Base-by-base conservation (phyloP, 2,797 vertebrate genomes). In the Chaetophractus vellerosus region DNA sequence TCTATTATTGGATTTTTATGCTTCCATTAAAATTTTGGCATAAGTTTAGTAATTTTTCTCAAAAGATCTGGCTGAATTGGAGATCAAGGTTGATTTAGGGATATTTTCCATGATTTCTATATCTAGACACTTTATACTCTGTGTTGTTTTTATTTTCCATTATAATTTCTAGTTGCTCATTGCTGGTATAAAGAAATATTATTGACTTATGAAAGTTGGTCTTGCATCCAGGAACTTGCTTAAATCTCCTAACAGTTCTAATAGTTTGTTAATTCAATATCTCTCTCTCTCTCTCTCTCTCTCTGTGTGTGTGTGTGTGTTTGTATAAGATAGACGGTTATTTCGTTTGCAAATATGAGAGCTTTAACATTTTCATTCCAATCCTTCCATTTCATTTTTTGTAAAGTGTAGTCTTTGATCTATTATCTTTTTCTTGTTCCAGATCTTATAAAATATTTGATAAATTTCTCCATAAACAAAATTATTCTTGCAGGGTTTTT, bases 31-130 rank as follows among this genome's bases (percentile, higher is more conserved):
- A 71, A 31, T 52, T 33, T 59, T 36, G 1, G 55, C 82, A 79
- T 80, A 55, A 74, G n/a, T 74, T 94, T 61, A 79, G 31, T 61
- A 74, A 63, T 63, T 84, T 94, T 79, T 78, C 52, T 55, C 16
- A 55, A 12, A 19, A 55, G 18, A 82, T 68, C 19, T 4, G 87
- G 80, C 8, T 74, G 33, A 84, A 87, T 79, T 33, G 78, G 69
- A 93, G 82, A 68, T 68, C 0, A 93, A 88, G 41, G 9, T 79
- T 79, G 74, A 88, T 50, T 90, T 91, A 91, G n/a, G 28, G 23
- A 91, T 16, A 79, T 57, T 33, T 23, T 1, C 41, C 28, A 88
- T 55, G 8, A 79, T 91, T 48, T 66, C 61, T 45, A 66, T 78
- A 66, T n/a, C n/a, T n/a, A n/a, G n/a, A n/a, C n/a, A n/a, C n/a